Base-by-base conservation (phyloP, 30 jellyfish, hydroid and myxozoan species). In the Aurelia aurita complex sp. Pacific region DNA sequence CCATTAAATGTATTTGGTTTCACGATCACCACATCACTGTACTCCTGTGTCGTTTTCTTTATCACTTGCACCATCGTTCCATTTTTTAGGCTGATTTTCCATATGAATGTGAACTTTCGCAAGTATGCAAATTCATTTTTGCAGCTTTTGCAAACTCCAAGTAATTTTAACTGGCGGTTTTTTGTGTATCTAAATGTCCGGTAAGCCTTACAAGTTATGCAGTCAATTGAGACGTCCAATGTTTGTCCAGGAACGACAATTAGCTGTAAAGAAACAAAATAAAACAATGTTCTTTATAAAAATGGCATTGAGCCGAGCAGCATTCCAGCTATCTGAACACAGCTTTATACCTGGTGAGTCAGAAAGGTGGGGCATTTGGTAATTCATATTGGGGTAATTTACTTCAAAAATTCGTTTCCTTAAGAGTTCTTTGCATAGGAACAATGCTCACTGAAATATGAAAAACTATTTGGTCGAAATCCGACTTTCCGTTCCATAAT, bases 191-290 rank as follows among this genome's bases (percentile, higher is more conserved):
- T 88, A 10, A 67, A 59, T 18, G 96, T 74, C 76, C 88, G 88
- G 96, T 93, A 93, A 13, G 90, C 78, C 51, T 78, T 65, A 64
- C 98, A 93, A 2, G 98, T 88, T 60, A 88, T 17, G 79, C 98
- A 93, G 16, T 70, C 80, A 52, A 93, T 64, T 5, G n/a, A 76
- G 15, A 85, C 86, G 17, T 88, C 90, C 23, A 91, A 96, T 14
- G 69, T 94, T 17, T 51, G 66, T 2, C 92, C 93, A 34, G 78
- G 69, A 5, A 85, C 68, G 52, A 88, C 86, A 29, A 14, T 5
- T 19, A 93, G 42, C 98, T 93, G 55, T 68, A 71, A 75, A 29
- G 64, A 74, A n/a, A 67, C 55, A 14, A 77, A 86, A 2, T 29
- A 13, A 59, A 40, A 38, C 50, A 38, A 40, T 40, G 52, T 40